Evolutionary conservation across 1,140 invertebrate genomes (phyloP), one percentile per base, ranked within the genome.

Genomic region (Sycophila sp.): DNA sequence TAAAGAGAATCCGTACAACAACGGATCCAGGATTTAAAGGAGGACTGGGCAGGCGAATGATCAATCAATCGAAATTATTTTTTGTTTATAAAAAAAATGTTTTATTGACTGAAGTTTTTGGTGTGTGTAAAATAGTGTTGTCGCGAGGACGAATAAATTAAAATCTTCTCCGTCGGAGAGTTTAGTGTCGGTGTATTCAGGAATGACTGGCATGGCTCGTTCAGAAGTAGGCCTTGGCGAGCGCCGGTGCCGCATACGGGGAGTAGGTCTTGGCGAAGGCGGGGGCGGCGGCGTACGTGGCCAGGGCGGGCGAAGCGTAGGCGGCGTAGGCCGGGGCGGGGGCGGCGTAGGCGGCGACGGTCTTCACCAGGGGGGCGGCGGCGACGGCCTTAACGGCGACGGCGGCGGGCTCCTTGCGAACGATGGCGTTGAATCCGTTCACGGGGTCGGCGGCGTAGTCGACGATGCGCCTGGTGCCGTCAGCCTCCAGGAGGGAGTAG

Each of bases 341-440:
- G 1, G 80, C 69, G 19, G 64, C 60, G 51, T 81, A 75, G 11
- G 74, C 55, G 59, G 80, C 69, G 19, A 66, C 47, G 24, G 71
- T 53, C 11, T 72, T 72, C 4, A 78, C 74, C 15, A 66, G 36
- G 42, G 69, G 64, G 36, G 67, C 53, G 32, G 76, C 17, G 32
- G 81, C 78, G 8, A 75, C 73, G 15, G 77, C 76, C 22, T 75
- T 58, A 75, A 76, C 73, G 36, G 83, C 81, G 4, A 81, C 77
- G 15, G 84, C 80, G 4, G 86, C 86, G 28, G 87, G 83, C 76
- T 88, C 87, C 75, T 88, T 88, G 76, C 88, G 87, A 11, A 89
- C 88, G 30, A 89, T 85, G 28, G 88, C 88, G 77, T 89, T 89
- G 82, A 89, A 89, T 75, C 87, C 88, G 74, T 88, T 89, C 69